A percentile compares a stretch with the other conserved stretches of the same genome.
These are phyloP conservation scores for Pheosia tremula DNA, from an alignment of 2,888 invertebrate species.

Conservation along the genomic window DNA sequence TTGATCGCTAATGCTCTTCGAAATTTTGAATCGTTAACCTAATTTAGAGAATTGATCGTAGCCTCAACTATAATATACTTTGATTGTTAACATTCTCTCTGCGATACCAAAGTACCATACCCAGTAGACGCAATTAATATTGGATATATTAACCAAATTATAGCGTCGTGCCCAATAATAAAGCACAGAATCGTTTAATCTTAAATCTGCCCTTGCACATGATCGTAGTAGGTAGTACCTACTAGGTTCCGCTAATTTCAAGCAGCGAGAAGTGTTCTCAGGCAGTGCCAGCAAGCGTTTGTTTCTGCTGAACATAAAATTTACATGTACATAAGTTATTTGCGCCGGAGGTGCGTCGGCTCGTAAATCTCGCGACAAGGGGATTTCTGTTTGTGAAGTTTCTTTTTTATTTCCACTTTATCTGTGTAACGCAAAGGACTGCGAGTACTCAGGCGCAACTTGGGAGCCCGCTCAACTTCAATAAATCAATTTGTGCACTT, in stretches of 20 bases:
- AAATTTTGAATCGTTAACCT: conserved; percentile 71
- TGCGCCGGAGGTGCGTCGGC: conserved; percentile 75
- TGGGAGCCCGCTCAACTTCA: conserved; percentile 78
- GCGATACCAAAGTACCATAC: neutral
- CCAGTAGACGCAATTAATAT: no score
- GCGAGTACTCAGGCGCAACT: conserved; percentile 81
- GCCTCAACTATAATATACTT: neutral
- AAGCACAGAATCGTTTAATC: no score
- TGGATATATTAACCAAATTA: no score
- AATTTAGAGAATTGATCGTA: conserved; percentile 37
- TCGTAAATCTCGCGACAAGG: conserved; percentile 83
- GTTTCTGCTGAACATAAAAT: conserved; percentile 71
- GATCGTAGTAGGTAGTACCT: no score
- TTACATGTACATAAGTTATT: conserved; percentile 79
- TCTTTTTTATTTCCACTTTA: conserved; percentile 83
- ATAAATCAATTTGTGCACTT: conserved; percentile 84
- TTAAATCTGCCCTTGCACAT: no score
- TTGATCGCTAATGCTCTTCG: conserved; percentile 77
- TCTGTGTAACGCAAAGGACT: conserved; percentile 78
- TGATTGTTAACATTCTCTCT: neutral
- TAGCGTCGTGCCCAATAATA: no score
- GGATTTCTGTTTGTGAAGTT: conserved; percentile 83
- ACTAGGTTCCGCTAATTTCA: conserved; percentile 29
- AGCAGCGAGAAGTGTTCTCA: conserved; percentile 22
- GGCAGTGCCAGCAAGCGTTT: conserved; percentile 46